Evolutionary conservation across 2,888 invertebrate species (phyloP).

Genomic region (Thalpophila matura): DNA sequence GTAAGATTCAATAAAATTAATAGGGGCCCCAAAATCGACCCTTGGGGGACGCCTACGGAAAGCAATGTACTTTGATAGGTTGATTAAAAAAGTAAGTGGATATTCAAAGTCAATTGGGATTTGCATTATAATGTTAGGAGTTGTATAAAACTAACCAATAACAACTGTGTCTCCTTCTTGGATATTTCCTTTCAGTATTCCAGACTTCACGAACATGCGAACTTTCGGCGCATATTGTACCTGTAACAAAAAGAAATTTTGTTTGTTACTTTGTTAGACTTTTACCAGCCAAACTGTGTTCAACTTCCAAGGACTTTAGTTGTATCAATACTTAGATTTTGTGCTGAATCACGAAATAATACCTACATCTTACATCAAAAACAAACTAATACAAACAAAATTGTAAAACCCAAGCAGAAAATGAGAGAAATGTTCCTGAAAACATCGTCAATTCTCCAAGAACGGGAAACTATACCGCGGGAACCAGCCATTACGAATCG

Average conservation of each 20-base stretch:
- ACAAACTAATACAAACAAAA: conserved; percentile 28
- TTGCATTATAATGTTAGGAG: neutral
- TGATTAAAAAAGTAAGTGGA: conserved; percentile 38
- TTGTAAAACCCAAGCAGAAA: conserved; percentile 34
- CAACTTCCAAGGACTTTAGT: neutral
- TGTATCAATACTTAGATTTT: neutral
- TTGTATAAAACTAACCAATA: conserved; percentile 72
- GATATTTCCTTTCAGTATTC: conserved; percentile 72
- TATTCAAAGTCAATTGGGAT: conserved; percentile 25
- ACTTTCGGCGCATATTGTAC: conserved; percentile 98
- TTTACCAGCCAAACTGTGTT: neutral
- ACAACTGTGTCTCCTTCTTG: conserved; percentile 82
- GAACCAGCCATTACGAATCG: conserved; percentile 53
- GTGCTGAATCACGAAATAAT: too few relatives aligned
- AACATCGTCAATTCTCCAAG: conserved; percentile 53
- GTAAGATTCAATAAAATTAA: conserved; percentile 35
- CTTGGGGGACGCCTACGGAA: conserved; percentile 29
- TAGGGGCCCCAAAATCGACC: conserved; percentile 35
- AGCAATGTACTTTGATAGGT: conserved; percentile 33
- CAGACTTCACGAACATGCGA: conserved; percentile 90
- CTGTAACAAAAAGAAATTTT: conserved; percentile 83
- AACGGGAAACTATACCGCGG: conserved; percentile 52
- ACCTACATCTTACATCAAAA: too few relatives aligned
- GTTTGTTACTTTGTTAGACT: conserved; percentile 4
- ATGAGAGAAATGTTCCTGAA: conserved; percentile 40